Percentiles rank a stretch among this genome's conserved stretches.
These are phyloP conservation scores for Limnephilus lunatus DNA, from an alignment of 2,888 invertebrate species.

Conservation along the genomic window DNA sequence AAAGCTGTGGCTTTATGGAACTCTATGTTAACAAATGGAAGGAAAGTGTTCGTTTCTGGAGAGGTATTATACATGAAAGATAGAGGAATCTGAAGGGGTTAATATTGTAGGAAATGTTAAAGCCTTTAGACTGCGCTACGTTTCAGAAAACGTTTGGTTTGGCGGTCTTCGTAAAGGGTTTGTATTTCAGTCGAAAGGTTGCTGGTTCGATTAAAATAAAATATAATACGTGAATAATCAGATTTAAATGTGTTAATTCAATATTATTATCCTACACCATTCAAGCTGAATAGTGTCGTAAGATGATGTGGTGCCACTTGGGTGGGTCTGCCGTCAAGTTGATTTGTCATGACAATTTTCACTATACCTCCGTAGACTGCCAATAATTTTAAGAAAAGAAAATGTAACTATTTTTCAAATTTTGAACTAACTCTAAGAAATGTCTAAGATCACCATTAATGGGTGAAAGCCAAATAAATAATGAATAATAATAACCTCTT, in stretches of 20 bases:
- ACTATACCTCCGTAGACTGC: not conserved
- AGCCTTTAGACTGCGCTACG: not conserved
- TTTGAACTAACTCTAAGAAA: too few relatives aligned
- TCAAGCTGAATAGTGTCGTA: not conserved
- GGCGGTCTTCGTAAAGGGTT: too few relatives aligned
- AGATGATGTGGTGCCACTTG: not conserved
- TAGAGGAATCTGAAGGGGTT: not conserved
- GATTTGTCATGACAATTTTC: not conserved
- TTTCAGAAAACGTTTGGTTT: not conserved
- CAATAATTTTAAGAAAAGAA: too few relatives aligned
- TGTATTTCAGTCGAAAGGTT: too few relatives aligned
- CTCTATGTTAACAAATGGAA: slow-evolving; percentile 28
- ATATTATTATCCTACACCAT: not conserved
- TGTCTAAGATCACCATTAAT: too few relatives aligned
- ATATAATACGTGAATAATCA: too few relatives aligned
- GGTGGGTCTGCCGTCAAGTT: not conserved
- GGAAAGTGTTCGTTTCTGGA: not conserved
- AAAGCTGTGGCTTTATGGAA: slow-evolving; percentile 42
- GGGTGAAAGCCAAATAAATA: too few relatives aligned
- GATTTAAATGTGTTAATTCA: not conserved
- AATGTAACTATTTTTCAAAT: too few relatives aligned
- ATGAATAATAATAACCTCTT: too few relatives aligned
- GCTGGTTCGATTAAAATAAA: too few relatives aligned
- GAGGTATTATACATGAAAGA: not conserved
- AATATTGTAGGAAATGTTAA: not conserved